Evolutionary conservation across 2,113 vertebrate genomes (phyloP).

Genomic region (Hystrix cristata): DNA sequence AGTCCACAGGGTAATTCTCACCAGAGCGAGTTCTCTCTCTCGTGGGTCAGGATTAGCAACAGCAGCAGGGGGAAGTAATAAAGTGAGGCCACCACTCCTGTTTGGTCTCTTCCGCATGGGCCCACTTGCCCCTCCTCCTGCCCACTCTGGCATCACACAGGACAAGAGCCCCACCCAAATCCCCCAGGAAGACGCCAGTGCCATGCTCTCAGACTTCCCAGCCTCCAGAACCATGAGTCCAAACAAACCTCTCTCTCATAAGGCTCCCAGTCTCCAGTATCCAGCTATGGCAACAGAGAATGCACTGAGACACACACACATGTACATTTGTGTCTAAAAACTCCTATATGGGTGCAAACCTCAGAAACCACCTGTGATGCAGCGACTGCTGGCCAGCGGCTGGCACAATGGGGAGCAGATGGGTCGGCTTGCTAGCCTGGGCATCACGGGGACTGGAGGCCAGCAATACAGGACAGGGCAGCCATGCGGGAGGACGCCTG

Average conservation of each 20-base stretch:
- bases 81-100: background rate
- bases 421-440: background rate
- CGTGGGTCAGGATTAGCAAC: background rate
- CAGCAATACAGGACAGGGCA: rapidly evolving
- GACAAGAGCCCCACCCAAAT: background rate
- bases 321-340: background rate
- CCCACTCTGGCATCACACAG: background rate
- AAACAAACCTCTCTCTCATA: background rate
- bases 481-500: background rate
- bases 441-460: rapidly evolving
- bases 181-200: background rate
- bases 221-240: background rate
- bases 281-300: background rate
- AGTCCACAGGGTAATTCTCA: background rate
- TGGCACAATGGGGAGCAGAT: background rate
- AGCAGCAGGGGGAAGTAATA: background rate
- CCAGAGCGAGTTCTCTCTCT: background rate
- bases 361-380: background rate
- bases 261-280: background rate
- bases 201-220: too few relatives aligned
- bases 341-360: background rate
- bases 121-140: background rate
- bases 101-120: too few relatives aligned
- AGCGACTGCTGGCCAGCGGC: background rate
- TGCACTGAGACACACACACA: too few relatives aligned